Base-by-base conservation (phyloP, 2,888 invertebrate species). In the Drosophila ustulata region DNA sequence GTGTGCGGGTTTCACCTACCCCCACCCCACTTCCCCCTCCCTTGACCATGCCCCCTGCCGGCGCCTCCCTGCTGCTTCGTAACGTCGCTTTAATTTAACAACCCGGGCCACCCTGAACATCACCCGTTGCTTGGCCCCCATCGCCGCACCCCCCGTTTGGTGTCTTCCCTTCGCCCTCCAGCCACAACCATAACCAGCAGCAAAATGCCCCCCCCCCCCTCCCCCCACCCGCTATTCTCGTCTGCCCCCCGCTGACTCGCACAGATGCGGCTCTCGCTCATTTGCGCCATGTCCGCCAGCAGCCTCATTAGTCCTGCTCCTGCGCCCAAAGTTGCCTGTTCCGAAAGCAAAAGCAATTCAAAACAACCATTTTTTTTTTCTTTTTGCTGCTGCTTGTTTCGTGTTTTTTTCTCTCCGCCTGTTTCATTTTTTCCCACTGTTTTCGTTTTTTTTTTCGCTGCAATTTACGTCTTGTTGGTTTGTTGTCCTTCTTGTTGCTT, bases 231-330 rank as follows among this genome's bases (percentile, higher is more conserved):
- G n/a, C n/a, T n/a, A n/a, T n/a, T n/a, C n/a, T n/a, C n/a, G n/a
- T n/a, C n/a, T n/a, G 18, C 18, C 18, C 18, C 34, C 34, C 34
- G 34, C 34, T 3, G 34, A 11, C 34, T 3, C 37, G 30, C 32
- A n/a, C 64, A 34, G 32, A 13, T 41, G 51, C 25, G 64, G 53
- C 52, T 41, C 55, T 66, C 66, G 75, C 79, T 79, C 77, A 79
- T 75, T 77, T 79, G 43, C 53, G 66, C 71, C 58, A 63, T 71
- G 80, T 77, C 76, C 71, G 64, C 77, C 72, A 72, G 75, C 80
- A 68, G 80, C 80, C 78, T 78, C 78, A 78, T 78, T 78, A 78
- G 78, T 80, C 73, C 80, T 74, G 75, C 75, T 78, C 64, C 67
- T 53, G 75, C 51, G 63, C 58, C 64, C 71, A 79, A 73, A 77